These are phyloP conservation scores for Himalopsyche kuldschensis DNA, from an alignment of 2,888 invertebrate genomes.

Conservation along the genomic window DNA sequence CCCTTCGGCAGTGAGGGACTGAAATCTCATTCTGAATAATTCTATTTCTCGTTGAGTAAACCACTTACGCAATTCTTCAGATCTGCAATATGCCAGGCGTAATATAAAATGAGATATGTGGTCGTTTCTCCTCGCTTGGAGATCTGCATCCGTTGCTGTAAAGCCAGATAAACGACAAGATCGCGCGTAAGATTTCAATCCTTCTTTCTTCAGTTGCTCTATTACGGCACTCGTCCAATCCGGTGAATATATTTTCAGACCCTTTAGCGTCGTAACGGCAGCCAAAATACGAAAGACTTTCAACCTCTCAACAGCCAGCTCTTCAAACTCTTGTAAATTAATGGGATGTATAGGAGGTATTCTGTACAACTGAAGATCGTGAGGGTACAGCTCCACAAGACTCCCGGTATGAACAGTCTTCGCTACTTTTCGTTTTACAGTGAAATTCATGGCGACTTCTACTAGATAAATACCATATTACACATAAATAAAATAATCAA, in stretches of 20 bases:
- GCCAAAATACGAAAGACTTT: conserved; percentile 78
- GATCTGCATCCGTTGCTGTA: conserved; percentile 61
- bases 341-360: conserved; percentile 74
- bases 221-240: conserved; percentile 69
- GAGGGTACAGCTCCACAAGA: conserved; percentile 65
- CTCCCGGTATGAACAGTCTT: conserved; percentile 49
- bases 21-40: conserved; percentile 80
- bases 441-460: conserved; percentile 50
- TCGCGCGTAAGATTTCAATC: conserved; percentile 65
- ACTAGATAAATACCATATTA: neutral
- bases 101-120: conserved; percentile 93
- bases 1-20: conserved; percentile 63
- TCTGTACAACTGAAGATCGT: conserved; percentile 79
- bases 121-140: conserved; percentile 74
- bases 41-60: conserved; percentile 87
- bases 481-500: neutral
- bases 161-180: conserved; percentile 62
- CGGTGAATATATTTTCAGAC: conserved; percentile 63
- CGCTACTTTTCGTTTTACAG: conserved; percentile 53
- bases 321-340: conserved; percentile 82
- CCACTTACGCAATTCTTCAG: conserved; percentile 85
- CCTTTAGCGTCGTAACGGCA: conserved; percentile 66
- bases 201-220: conserved; percentile 68
- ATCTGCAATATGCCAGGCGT: conserved; percentile 86
- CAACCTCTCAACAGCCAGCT: conserved; percentile 80